These are phyloP conservation scores for Carlito syrichta DNA, from an alignment of 2,113 vertebrate species.

Conservation along the genomic window DNA sequence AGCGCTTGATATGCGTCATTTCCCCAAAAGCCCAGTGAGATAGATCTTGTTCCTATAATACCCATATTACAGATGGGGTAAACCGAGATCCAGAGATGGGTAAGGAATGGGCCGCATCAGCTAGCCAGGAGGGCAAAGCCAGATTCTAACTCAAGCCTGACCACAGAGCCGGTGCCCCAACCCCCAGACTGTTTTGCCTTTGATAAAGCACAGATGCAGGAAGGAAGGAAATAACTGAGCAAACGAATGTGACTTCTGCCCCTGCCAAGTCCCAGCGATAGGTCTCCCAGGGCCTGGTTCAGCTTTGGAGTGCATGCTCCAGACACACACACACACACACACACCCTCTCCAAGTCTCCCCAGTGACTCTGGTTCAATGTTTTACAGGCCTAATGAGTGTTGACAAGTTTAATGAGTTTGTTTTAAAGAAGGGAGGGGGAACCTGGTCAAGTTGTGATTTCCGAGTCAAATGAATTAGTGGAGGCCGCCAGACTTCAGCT, in stretches of 20 bases:
- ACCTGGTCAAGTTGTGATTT: slow-evolving; percentile 94
- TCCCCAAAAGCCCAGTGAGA: slow-evolving; percentile 42
- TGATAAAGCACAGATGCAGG: background rate
- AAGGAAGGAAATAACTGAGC: background rate
- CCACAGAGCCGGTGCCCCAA: fast-evolving
- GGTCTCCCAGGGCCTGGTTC: slow-evolving; percentile 29
- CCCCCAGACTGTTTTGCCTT: background rate
- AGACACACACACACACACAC: background rate
- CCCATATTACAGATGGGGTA: slow-evolving; percentile 86
- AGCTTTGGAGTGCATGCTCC: background rate
- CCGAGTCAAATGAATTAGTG: slow-evolving; percentile 94
- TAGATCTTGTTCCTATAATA: slow-evolving; percentile 49
- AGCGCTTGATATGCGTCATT: background rate
- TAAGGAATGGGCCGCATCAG: slow-evolving; percentile 62
- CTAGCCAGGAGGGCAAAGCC: background rate
- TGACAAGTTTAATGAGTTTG: slow-evolving; percentile 98
- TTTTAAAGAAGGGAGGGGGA: slow-evolving; percentile 91
- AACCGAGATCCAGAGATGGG: slow-evolving; percentile 87
- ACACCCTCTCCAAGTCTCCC: slow-evolving; percentile 71
- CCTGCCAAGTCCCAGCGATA: background rate
- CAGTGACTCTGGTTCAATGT: slow-evolving; percentile 85
- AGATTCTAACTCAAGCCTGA: background rate
- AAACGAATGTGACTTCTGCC: background rate
- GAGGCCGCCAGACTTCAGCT: slow-evolving; percentile 86
- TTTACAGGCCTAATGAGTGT: slow-evolving; percentile 94